phyloP scores from a whole-genome alignment of 2,113 vertebrate genomes.

The Sorex fumeus region DNA sequence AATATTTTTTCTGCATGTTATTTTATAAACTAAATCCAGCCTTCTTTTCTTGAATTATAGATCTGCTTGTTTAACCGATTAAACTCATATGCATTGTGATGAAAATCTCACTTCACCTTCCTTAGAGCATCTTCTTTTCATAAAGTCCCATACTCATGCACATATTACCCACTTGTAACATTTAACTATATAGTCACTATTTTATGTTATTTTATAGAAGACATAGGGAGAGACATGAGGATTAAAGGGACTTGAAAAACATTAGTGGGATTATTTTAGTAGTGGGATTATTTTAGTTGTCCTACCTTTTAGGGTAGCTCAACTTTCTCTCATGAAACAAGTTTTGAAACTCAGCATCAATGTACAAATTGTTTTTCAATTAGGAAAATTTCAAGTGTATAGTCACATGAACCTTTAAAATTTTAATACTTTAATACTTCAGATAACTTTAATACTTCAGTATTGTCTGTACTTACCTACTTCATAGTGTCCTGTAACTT shows the following conservation, averaged over 20 bases:
- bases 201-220: background rate
- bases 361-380: background rate
- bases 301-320: background rate
- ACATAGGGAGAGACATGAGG: background rate
- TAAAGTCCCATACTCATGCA: background rate
- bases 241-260: background rate
- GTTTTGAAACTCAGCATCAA: background rate
- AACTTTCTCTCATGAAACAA: background rate
- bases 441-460: background rate
- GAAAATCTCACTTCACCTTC: background rate
- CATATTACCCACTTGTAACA: background rate
- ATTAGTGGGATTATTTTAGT: background rate
- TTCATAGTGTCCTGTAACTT: too few relatives aligned
- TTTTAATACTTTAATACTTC: background rate
- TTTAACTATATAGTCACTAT: background rate
- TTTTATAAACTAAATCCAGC: constrained; percentile 36
- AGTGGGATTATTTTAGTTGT: background rate
- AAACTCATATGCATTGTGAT: background rate
- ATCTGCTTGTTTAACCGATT: background rate
- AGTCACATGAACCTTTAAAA: too few relatives aligned
- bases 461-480: background rate
- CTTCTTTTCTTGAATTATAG: background rate
- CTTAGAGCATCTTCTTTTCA: background rate
- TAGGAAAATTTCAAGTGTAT: background rate
- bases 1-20: background rate